phyloP scores from a whole-genome alignment of 2,113 vertebrate species.

The Hippoglossus stenolepis region DNA sequence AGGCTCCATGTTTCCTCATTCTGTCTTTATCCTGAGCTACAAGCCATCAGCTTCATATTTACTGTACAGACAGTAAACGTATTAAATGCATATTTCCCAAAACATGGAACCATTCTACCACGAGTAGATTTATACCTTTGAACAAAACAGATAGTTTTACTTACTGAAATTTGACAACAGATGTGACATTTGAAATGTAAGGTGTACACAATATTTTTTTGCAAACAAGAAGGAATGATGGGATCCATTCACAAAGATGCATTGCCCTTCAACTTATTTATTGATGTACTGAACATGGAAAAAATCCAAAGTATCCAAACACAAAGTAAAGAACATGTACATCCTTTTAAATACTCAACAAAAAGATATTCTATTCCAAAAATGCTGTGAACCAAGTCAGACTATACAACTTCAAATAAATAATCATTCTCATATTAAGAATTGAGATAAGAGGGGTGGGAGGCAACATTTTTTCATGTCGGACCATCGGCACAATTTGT shows the following conservation, averaged over 20 bases:
- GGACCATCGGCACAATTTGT: conserved; percentile 56
- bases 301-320: conserved; percentile 97
- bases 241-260: conserved; percentile 62
- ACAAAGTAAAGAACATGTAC: conserved; percentile 99
- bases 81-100: too few species aligned
- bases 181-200: too few species aligned
- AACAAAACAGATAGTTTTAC: background rate
- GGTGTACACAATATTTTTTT: background rate
- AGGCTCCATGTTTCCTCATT: too few species aligned
- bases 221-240: conserved; percentile 27
- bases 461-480: conserved; percentile 88
- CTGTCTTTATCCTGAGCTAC: too few species aligned
- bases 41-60: too few species aligned
- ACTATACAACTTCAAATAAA: conserved; percentile 99
- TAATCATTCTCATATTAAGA: conserved; percentile 94
- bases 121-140: too few species aligned
- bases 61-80: too few species aligned
- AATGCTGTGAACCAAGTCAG: conserved; percentile 92
- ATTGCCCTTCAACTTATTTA: conserved; percentile 99
- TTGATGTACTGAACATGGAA: conserved; percentile 99
- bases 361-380: conserved; percentile 92
- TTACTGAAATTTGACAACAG: background rate
- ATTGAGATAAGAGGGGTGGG: conserved; percentile 88
- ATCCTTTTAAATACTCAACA: conserved; percentile 96
- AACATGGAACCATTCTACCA: too few species aligned